Percentiles rank a stretch among this genome's conserved stretches.
Evolutionary conservation across 2,113 vertebrate genomes (phyloP).

Genomic region (Phyllostomus hastatus): DNA sequence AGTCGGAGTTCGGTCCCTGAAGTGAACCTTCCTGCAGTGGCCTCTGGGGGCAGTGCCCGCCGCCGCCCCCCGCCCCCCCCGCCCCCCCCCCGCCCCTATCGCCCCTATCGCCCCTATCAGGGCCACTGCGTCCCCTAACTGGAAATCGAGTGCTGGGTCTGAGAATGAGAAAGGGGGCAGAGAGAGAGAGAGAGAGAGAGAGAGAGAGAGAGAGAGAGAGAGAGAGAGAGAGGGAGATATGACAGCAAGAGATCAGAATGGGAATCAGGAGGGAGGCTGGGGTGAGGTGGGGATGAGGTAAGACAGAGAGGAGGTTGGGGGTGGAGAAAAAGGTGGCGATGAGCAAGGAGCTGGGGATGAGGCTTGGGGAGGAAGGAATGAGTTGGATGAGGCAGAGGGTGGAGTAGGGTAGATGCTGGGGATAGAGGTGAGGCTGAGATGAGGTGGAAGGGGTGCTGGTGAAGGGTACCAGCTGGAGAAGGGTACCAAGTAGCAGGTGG

Average conservation of each 20-base stretch:
- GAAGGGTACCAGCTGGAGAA: not conserved
- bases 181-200: not conserved
- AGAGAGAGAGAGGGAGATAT: not conserved
- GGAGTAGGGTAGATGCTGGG: not conserved
- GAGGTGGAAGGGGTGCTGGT: not conserved
- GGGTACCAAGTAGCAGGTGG: not conserved
- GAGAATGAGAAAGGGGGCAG: not conserved
- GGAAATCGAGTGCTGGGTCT: not conserved
- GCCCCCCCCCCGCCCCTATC: too few relatives aligned
- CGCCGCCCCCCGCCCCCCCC: not conserved
- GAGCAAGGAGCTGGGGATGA: not conserved
- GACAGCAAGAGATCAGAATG: not conserved
- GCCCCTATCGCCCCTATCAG: not conserved
- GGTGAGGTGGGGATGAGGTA: not conserved
- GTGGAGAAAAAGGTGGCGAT: not conserved
- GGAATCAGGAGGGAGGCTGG: not conserved
- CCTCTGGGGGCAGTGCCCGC: conserved; percentile 12
- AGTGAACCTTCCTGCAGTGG: not conserved
- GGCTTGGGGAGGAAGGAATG: not conserved
- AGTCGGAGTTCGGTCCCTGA: not conserved
- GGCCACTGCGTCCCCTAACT: not conserved
- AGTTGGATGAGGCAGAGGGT: not conserved
- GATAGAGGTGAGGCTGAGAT: not conserved
- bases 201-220: too few relatives aligned
- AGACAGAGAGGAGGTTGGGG: not conserved